Evolutionary conservation across 1,140 invertebrate genomes (phyloP), one percentile per base, ranked within the genome.

Genomic region (Caenorhabditis tropicalis): DNA sequence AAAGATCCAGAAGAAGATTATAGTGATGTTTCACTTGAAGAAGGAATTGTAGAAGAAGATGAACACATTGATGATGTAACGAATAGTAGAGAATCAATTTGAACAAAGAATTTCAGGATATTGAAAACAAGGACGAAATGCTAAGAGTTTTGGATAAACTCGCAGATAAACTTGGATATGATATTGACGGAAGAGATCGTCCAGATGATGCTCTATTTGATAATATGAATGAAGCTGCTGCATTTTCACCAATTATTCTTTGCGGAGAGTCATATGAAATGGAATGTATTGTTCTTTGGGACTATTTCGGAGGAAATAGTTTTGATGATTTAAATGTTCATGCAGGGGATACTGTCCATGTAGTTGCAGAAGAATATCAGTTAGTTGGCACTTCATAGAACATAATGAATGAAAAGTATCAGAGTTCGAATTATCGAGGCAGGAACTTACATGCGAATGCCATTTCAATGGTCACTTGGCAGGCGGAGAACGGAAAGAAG

Each of bases 291-390:
- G 82, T 36, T 19, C 33, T 83, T 2, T 83, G 82, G 82, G 82
- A 83, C 24, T 83, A 70, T 49, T 65, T 56, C 27, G 82, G 82
- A 31, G 82, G 82, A 29, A 48, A 83, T 43, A 31, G 24, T 46
- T 83, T 51, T 49, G 46, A 74, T 46, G 82, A 79, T 33, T 65
- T 83, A 19, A 83, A 83, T 74, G 65, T 79, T 31, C 46, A 49
- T 56, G 56, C 82, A 24, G 82, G 82, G 12, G 82, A 83, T 56
- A 29, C 49, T 3, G 56, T 83, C 19, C 21, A 83, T 74, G 60
- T 83, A 0, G 43, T 83, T 5, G 82, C 82, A 29, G 82, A 83
- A 12, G 82, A 83, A 74, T 83, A 83, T 43, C 82, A 83, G 82
- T 83, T 15, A 49, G 60, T 74, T 43, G 5, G 39, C 39, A 43